Evolutionary conservation across 2,888 invertebrate genomes (phyloP).

Genomic region (Caenorhabditis sp.): DNA sequence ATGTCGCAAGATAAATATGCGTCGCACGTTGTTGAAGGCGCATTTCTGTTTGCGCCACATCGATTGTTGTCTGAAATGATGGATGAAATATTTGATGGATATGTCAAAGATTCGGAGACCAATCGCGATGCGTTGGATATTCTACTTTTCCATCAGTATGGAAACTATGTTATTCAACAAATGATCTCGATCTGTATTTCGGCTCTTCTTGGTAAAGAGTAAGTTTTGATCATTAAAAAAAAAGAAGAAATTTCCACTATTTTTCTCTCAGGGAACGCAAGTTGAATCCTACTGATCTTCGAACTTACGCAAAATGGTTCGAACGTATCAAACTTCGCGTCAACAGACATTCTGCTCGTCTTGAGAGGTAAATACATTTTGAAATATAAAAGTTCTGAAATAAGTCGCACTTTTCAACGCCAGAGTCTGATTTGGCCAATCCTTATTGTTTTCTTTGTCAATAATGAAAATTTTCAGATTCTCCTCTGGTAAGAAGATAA

Average conservation of each 20-base stretch:
- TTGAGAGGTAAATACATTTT: slow-evolving; percentile 18
- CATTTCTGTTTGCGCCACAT: slow-evolving; percentile 49
- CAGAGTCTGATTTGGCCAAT: no score
- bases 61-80: slow-evolving; percentile 46
- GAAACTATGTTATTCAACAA: slow-evolving; percentile 66
- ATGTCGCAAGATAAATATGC: slow-evolving; percentile 64
- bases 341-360: slow-evolving; percentile 7
- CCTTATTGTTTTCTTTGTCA: no score
- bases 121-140: slow-evolving; percentile 55
- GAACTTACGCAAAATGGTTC: slow-evolving; percentile 22
- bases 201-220: slow-evolving; percentile 38
- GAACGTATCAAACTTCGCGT: slow-evolving; percentile 26
- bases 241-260: background rate
- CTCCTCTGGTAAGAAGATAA: slow-evolving; percentile 66
- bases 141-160: slow-evolving; percentile 65
- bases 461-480: slow-evolving; percentile 30
- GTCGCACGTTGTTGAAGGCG: slow-evolving; percentile 64
- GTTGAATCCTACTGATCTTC: slow-evolving; percentile 8
- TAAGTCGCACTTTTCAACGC: no score
- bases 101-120: slow-evolving; percentile 43
- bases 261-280: slow-evolving; percentile 29
- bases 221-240: background rate
- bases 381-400: no score
- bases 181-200: slow-evolving; percentile 55
- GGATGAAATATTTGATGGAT: slow-evolving; percentile 60